Conservation (phyloP, 2,797 vertebrate species). For the Setipinna tenuifilis region DNA sequence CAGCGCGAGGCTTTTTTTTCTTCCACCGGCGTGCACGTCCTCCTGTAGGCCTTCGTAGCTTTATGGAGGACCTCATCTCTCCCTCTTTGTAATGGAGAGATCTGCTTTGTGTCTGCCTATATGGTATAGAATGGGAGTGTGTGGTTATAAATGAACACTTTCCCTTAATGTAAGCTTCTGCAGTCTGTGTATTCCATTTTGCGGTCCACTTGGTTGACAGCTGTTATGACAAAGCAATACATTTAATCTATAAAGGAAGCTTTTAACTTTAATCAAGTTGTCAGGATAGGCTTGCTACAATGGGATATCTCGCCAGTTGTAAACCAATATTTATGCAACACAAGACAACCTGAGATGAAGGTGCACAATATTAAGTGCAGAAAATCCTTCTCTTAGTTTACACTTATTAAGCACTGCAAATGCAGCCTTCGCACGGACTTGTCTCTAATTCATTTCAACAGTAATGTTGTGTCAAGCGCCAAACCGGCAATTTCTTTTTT, state of each 20-base stretch:
- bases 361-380: neutral
- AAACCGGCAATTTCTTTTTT: conserved; percentile 38
- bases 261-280: conserved; percentile 62
- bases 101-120: conserved; percentile 23
- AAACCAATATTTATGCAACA: conserved; percentile 43
- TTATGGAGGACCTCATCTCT: neutral
- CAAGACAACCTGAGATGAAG: neutral
- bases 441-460: conserved; percentile 15
- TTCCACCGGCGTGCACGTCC: conserved; percentile 40
- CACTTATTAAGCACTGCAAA: conserved; percentile 25
- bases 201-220: conserved; percentile 63
- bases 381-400: conserved; percentile 32
- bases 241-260: conserved; percentile 66
- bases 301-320: conserved; percentile 25
- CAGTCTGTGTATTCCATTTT: conserved; percentile 50
- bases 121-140: conserved; percentile 28
- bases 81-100: conserved; percentile 12
- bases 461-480: neutral
- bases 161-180: conserved; percentile 41
- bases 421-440: conserved; percentile 6
- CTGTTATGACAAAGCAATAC: conserved; percentile 70
- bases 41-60: conserved; percentile 17
- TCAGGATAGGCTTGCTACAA: conserved; percentile 45
- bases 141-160: conserved; percentile 42
- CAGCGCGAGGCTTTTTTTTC: conserved; percentile 47